A percentile compares a stretch with the other conserved stretches of the same genome.
phyloP scores from a whole-genome alignment of 2,888 invertebrate species.

The Drosophila testacea region DNA sequence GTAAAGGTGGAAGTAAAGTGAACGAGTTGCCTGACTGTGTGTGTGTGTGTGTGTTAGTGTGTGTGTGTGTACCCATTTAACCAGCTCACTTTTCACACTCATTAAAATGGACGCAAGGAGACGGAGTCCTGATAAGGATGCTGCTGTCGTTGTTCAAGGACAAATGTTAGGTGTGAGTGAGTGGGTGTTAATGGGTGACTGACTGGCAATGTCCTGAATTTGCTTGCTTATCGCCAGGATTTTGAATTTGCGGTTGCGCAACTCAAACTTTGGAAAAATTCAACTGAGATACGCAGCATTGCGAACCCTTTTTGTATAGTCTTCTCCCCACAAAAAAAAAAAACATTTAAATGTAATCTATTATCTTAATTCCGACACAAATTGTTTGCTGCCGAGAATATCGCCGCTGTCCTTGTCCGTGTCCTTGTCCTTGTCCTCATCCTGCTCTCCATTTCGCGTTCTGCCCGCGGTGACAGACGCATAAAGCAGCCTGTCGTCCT shows the following conservation, averaged over 20 bases:
- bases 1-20: constrained; percentile 54
- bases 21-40: constrained; percentile 9
- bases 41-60: too few relatives aligned
- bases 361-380: constrained; percentile 81
- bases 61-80: constrained; percentile 56
- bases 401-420: constrained; percentile 11
- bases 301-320: constrained; percentile 62
- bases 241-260: constrained; percentile 33
- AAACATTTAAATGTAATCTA: constrained; percentile 81
- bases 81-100: constrained; percentile 78
- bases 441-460: constrained; percentile 7
- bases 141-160: constrained; percentile 48
- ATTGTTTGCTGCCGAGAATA: constrained; percentile 66
- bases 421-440: constrained; percentile 7
- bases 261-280: constrained; percentile 44
- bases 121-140: constrained; percentile 49
- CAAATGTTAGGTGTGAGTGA: constrained; percentile 9
- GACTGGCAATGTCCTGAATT: constrained; percentile 24
- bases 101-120: constrained; percentile 66
- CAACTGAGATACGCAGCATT: constrained; percentile 8
- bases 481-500: constrained; percentile 38
- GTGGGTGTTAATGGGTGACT: constrained; percentile 35
- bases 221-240: constrained; percentile 35
- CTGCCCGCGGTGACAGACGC: constrained; percentile 55
- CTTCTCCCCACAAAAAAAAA: constrained; percentile 1